phyloP scores from a whole-genome alignment of 2,113 vertebrate genomes.

The Phyllostomus hastatus region DNA sequence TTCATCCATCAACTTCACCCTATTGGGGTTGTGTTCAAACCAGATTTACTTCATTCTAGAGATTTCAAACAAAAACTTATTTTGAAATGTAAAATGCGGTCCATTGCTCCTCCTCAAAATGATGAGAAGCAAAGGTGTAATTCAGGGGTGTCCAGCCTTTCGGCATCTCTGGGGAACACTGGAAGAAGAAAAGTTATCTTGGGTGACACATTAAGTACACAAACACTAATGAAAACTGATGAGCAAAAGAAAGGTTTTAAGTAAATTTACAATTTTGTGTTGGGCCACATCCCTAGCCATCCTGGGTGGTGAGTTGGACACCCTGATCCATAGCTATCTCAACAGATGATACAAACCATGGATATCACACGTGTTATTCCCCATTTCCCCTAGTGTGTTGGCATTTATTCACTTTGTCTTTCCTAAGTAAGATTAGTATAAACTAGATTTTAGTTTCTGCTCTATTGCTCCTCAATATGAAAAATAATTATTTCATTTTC shows the following conservation, averaged over 20 bases:
- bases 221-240: too few species aligned
- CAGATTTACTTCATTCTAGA: conserved; percentile 29
- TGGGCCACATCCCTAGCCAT: too few species aligned
- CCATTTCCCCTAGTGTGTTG: not conserved
- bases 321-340: not conserved
- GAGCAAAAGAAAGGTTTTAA: too few species aligned
- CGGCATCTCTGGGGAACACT: too few species aligned
- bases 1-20: not conserved
- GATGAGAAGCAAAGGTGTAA: not conserved
- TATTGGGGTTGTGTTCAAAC: not conserved
- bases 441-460: conserved; percentile 27
- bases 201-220: too few species aligned
- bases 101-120: not conserved
- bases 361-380: not conserved
- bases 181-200: too few species aligned
- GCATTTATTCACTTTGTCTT: not conserved
- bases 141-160: too few species aligned
- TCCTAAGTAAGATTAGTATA: not conserved
- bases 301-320: too few species aligned
- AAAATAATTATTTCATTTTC: conserved; percentile 35
- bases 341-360: not conserved
- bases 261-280: too few species aligned
- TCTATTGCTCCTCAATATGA: conserved; percentile 23
- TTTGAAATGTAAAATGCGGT: not conserved
- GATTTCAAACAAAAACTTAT: not conserved